A percentile compares a stretch with the other conserved stretches of the same genome.
Evolutionary conservation across 2,797 vertebrate genomes (phyloP).

Genomic region (Serranus cabrilla): DNA sequence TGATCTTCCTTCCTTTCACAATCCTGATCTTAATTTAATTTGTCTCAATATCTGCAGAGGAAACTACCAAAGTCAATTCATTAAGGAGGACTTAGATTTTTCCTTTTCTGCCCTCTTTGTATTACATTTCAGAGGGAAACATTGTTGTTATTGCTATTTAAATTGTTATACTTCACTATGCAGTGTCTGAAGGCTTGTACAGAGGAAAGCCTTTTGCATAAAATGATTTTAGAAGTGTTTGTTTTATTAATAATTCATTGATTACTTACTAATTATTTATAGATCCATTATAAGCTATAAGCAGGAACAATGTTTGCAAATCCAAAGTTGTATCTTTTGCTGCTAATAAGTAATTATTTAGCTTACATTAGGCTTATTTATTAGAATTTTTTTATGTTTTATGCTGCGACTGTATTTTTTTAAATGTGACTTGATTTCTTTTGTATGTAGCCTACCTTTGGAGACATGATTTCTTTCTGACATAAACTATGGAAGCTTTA

Average conservation of each 20-base stretch:
- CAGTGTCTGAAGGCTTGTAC: not conserved
- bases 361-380: too few relatives aligned
- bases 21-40: not conserved
- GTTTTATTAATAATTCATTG: not conserved
- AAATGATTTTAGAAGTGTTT: not conserved
- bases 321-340: not conserved
- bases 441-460: too few relatives aligned
- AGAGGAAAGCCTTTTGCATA: not conserved
- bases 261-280: not conserved
- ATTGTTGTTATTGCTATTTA: too few relatives aligned
- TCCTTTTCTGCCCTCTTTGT: not conserved
- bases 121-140: not conserved
- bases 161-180: not conserved
- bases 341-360: not conserved
- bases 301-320: not conserved
- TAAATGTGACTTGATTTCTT: too few relatives aligned
- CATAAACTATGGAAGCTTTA: too few relatives aligned
- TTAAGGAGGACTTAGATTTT: not conserved
- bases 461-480: too few relatives aligned
- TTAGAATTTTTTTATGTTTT: too few relatives aligned
- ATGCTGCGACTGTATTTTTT: too few relatives aligned
- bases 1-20: not conserved
- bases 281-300: not conserved
- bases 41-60: not conserved
- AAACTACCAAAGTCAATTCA: not conserved